Evolutionary conservation across 1,140 invertebrate species (phyloP).

Genomic region (Varroa destructor): DNA sequence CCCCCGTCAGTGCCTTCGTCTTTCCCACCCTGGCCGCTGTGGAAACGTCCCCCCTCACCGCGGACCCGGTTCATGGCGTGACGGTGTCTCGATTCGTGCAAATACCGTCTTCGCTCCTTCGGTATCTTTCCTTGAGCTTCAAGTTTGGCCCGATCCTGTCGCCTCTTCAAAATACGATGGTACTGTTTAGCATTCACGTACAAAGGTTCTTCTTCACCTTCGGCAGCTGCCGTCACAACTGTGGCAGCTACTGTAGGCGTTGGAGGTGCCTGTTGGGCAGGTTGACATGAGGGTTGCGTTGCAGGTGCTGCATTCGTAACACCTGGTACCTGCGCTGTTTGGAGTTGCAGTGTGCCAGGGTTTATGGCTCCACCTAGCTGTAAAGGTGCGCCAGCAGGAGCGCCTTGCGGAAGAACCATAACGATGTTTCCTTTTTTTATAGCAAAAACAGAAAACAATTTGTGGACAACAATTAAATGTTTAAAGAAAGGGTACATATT

Average conservation of each 20-base stretch:
- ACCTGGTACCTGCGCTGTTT: too few relatives aligned
- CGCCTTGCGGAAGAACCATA: too few relatives aligned
- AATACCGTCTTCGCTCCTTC: constrained; percentile 74
- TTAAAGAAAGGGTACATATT: too few relatives aligned
- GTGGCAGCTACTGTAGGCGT: neutral
- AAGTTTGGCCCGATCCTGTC: constrained; percentile 75
- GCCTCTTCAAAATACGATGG: constrained; percentile 72
- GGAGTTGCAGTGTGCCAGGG: too few relatives aligned
- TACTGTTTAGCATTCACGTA: constrained; percentile 99
- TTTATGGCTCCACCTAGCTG: too few relatives aligned
- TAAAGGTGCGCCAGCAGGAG: too few relatives aligned
- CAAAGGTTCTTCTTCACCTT: constrained; percentile 68
- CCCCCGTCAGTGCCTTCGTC: constrained; percentile 20
- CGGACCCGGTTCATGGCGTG: constrained; percentile 95
- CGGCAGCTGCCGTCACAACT: neutral
- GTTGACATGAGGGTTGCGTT: too few relatives aligned
- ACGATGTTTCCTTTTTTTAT: too few relatives aligned
- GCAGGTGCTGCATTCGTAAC: too few relatives aligned
- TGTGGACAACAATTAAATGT: too few relatives aligned
- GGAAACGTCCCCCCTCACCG: constrained; percentile 89
- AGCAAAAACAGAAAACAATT: too few relatives aligned
- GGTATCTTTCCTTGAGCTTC: constrained; percentile 87
- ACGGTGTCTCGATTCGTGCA: constrained; percentile 92
- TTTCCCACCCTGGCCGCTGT: constrained; percentile 46
- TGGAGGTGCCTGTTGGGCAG: too few relatives aligned